Evolutionary conservation across 2,888 invertebrate genomes (phyloP), one percentile per base, ranked within the genome.

Genomic region (Corbicula japonica): DNA sequence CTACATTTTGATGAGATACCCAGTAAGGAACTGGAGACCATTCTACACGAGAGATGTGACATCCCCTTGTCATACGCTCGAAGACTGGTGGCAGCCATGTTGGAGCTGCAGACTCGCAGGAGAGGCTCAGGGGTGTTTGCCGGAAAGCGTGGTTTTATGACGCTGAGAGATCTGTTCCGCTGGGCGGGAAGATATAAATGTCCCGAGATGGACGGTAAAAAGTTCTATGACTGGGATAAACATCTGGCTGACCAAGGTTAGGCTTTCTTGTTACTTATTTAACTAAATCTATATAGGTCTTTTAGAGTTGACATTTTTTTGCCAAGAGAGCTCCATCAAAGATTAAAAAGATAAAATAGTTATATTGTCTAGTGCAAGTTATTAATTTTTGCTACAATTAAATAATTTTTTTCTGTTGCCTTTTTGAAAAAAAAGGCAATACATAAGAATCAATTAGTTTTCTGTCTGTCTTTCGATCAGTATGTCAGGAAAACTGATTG

Each of bases 1-100:
- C 94, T 99, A 3, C 98, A 99, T 93, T 99, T 99, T 92, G 97
- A 97, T 90, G 98, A 98, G 92, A 98, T 99, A 90, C 99, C 99
- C 0, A 91, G 90, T 75, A 93, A 94, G 0, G 99, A 99, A 92
- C 94, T 99, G 74, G 97, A 97, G 93, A 95, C 95, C 0, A 99
- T 99, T 92, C 94, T 99, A 56, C 97, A 98, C 87, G 95, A 97
- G 92, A 95, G 98, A 81, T 99, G 99, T 93, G 95, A 96, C 41
- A 96, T 99, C 91, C 97, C 99, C 0, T 95, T 95, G 4, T 96
- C 97, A 0, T 98, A 98, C 92, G 96, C 97, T 78, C 96, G 96
- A 88, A 97, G 97, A 93, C 96, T 99, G 95, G 97, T 99, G 18
- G 95, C 95, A 44, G 97, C 98, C 15, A 97, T 99, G 97, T 95